These are phyloP conservation scores for Cheilosia vernalis DNA, from an alignment of 2,888 invertebrate species.

Conservation along the genomic window DNA sequence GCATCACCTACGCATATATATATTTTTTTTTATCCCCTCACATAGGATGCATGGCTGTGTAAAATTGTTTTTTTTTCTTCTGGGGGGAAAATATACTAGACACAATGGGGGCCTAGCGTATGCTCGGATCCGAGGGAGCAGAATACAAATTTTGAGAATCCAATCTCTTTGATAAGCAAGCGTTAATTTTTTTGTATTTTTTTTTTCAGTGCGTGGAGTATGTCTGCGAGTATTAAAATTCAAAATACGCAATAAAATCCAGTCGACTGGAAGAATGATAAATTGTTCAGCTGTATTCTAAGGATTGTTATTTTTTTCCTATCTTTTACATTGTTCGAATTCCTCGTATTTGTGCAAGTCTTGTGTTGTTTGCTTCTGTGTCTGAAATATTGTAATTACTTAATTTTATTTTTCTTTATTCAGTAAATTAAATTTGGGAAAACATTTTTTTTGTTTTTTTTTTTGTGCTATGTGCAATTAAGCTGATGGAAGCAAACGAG, in stretches of 20 bases:
- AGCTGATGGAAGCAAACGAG: not conserved
- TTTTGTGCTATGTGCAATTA: conserved; percentile 2
- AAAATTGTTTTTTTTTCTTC: conserved; percentile 25
- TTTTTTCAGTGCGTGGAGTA: not conserved
- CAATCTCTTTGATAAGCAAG: not conserved
- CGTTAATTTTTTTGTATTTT: not conserved
- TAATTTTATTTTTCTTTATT: not conserved
- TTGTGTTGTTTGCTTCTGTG: conserved; percentile 1
- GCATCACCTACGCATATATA: not conserved
- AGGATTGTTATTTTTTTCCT: not conserved
- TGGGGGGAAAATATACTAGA: not conserved
- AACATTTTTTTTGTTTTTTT: not conserved
- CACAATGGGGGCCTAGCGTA: not conserved
- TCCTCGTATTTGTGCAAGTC: conserved; percentile 18
- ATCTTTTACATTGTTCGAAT: not conserved
- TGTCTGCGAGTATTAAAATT: conserved; percentile 52
- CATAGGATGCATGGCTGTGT: conserved; percentile 12
- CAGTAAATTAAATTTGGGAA: not conserved
- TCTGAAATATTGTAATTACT: conserved; percentile 8
- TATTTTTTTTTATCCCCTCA: not conserved
- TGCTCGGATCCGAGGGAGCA: not conserved
- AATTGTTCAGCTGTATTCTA: conserved; percentile 19
- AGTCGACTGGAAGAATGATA: conserved; percentile 52
- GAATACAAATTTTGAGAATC: conserved; percentile 20
- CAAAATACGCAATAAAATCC: conserved; percentile 59